Base-by-base conservation (phyloP, 2,888 invertebrate species). In the Seira ritae region DNA sequence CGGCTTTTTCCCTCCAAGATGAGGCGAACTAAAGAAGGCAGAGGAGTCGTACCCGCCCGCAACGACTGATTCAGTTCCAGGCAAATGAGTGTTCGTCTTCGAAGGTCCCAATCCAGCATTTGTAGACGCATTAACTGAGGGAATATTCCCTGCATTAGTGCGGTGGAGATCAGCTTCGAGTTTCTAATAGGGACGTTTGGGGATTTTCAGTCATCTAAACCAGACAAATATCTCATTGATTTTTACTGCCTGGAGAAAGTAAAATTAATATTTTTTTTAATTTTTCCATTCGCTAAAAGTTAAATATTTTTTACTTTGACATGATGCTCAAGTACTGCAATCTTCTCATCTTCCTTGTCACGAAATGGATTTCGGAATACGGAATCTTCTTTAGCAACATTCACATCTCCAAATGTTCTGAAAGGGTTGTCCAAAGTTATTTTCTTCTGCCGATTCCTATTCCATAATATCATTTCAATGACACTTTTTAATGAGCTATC, bases 191-290 rank as follows among this genome's bases (percentile, higher is more conserved):
- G n/a, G 94, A 93, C 90, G 94, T 94, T 87, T 94, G 94, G 90
- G 94, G 94, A 86, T 91, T 91, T 12, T 92, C 93, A 89, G 95
- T 96, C 96, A 98, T 96, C 88, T 88, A 19, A 55, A 42, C 70
- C 10, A 67, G 4, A 12, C n/a, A n/a, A n/a, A n/a, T n/a, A n/a
- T n/a, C n/a, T n/a, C n/a, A n/a, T n/a, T n/a, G n/a, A n/a, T n/a
- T n/a, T n/a, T n/a, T n/a, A n/a, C n/a, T n/a, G n/a, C n/a, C 31
- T 37, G 31, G 19, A 19, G 37, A 37, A 31, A 0, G n/a, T 23
- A n/a, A n/a, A n/a, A n/a, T n/a, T n/a, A n/a, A n/a, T n/a, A n/a
- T n/a, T n/a, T n/a, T 62, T 17, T 62, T 62, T 19, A 23, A 67
- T 22, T 22, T 67, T 67, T 15, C n/a, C n/a, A n/a, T n/a, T n/a